A percentile compares a stretch with the other conserved stretches of the same genome.
phyloP scores from a whole-genome alignment of 2,797 vertebrate species.

The Thamnophis elegans region DNA sequence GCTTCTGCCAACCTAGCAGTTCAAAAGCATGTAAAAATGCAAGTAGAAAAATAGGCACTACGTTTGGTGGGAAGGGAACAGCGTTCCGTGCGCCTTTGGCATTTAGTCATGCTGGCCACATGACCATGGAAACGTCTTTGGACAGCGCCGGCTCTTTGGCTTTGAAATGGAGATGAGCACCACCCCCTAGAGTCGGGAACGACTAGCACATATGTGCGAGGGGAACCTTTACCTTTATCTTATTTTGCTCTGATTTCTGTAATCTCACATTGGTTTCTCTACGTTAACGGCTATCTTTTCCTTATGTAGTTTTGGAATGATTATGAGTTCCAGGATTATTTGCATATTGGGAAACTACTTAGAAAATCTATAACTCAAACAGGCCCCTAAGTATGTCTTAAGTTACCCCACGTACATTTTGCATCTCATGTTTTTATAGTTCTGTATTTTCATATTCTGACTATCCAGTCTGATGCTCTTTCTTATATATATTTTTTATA shows the following conservation, averaged over 20 bases:
- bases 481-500: background rate
- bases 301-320: background rate
- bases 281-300: background rate
- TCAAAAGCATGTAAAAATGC: too few relatives aligned
- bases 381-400: background rate
- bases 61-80: too few relatives aligned
- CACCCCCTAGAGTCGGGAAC: too few relatives aligned
- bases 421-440: background rate
- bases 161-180: too few relatives aligned
- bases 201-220: too few relatives aligned
- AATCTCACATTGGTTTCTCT: background rate
- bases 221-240: too few relatives aligned
- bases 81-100: too few relatives aligned
- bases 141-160: too few relatives aligned
- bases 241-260: background rate
- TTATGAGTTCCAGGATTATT: background rate
- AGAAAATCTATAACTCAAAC: background rate
- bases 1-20: too few relatives aligned
- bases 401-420: background rate
- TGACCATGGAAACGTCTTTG: too few relatives aligned
- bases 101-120: too few relatives aligned
- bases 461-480: background rate
- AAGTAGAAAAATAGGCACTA: too few relatives aligned
- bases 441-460: background rate
- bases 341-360: background rate